Conservation (phyloP, 2,113 vertebrate species). For the Monopterus albus region DNA sequence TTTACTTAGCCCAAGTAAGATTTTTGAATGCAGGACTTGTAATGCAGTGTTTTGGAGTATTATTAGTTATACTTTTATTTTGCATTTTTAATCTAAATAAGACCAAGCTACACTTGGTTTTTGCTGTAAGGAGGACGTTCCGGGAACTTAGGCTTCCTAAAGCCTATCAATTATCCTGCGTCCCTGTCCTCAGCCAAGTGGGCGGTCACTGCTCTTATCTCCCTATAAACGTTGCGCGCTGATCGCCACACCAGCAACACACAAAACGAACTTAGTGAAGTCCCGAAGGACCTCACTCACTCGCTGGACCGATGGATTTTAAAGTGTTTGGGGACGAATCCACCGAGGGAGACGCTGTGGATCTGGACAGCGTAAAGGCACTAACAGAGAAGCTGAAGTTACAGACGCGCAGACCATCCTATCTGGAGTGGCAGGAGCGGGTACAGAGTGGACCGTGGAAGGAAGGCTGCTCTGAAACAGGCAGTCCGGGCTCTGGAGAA, state of each 20-base stretch:
- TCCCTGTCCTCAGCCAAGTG: conserved; percentile 43
- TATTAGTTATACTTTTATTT: too few species aligned
- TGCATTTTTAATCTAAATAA: too few species aligned
- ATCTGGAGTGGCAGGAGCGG: conserved; percentile 91
- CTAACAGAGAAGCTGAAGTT: conserved; percentile 91
- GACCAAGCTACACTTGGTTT: background rate
- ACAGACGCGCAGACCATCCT: conserved; percentile 91
- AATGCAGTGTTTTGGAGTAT: too few species aligned
- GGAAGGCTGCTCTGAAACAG: background rate
- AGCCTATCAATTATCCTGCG: conserved; percentile 10
- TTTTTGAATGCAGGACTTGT: too few species aligned
- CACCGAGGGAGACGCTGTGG: conserved; percentile 79
- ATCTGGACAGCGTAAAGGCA: conserved; percentile 89
- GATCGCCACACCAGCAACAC: background rate
- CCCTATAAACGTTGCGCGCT: conserved; percentile 65
- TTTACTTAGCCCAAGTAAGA: too few species aligned
- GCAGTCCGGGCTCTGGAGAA: conserved; percentile 14
- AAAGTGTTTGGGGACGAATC: conserved; percentile 84
- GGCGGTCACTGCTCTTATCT: conserved; percentile 67
- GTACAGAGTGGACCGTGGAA: conserved; percentile 85
- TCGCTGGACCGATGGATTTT: conserved; percentile 78
- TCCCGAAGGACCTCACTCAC: background rate
- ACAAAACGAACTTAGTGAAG: background rate
- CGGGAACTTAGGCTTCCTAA: background rate
- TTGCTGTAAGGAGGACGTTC: background rate